Evolutionary conservation across 2,888 invertebrate genomes (phyloP).

Genomic region (Microchrysa polita): DNA sequence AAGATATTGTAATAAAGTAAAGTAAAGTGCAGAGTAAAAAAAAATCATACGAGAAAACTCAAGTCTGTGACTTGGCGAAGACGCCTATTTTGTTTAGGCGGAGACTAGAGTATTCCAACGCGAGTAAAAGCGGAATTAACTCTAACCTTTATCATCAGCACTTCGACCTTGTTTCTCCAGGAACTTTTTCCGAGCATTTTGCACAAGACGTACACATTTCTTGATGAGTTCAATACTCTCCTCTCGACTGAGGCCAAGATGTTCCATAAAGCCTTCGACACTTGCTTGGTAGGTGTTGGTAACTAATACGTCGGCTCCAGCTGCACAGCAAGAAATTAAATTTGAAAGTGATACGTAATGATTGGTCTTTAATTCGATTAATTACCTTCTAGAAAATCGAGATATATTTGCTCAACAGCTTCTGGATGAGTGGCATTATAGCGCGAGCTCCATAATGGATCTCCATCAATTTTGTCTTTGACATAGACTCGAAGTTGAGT

Average conservation of each 20-base stretch:
- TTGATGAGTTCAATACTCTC: conserved; percentile 78
- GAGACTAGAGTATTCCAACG: no score
- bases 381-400: conserved; percentile 81
- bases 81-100: no score
- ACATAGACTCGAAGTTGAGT: conserved; percentile 82
- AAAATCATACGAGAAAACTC: no score
- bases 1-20: background rate
- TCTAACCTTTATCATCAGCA: background rate
- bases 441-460: conserved; percentile 89
- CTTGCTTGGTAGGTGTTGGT: conserved; percentile 93
- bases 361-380: no score
- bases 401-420: conserved; percentile 81
- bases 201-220: conserved; percentile 78
- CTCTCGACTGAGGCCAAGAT: conserved; percentile 74
- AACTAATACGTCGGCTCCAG: conserved; percentile 86
- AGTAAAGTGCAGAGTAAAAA: no score
- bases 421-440: conserved; percentile 82
- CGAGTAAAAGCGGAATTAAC: no score
- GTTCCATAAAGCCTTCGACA: conserved; percentile 77
- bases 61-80: no score
- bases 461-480: conserved; percentile 77
- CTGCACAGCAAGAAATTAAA: conserved; percentile 60
- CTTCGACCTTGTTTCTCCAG: background rate
- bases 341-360: background rate
- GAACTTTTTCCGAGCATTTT: conserved; percentile 69